These are phyloP conservation scores for Volucella bombylans DNA, from an alignment of 2,888 invertebrate species.

Conservation along the genomic window DNA sequence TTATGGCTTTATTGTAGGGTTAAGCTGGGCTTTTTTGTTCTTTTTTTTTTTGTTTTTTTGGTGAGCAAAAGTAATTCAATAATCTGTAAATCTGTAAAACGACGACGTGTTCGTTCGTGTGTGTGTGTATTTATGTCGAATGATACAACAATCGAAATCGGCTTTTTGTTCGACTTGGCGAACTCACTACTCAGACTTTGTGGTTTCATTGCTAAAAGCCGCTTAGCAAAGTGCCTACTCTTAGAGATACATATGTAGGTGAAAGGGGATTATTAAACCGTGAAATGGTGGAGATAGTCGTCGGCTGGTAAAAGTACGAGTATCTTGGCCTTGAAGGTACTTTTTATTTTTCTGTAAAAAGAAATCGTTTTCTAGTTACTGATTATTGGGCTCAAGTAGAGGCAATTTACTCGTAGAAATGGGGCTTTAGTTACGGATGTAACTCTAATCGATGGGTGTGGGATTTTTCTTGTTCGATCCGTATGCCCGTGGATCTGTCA, in stretches of 20 bases:
- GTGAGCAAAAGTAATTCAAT: conserved; percentile 21
- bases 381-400: too few species aligned
- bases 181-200: conserved; percentile 45
- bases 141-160: conserved; percentile 39
- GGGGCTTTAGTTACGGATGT: too few species aligned
- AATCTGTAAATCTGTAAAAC: conserved; percentile 31
- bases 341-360: not conserved
- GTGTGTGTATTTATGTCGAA: not conserved
- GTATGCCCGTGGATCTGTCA: too few species aligned
- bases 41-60: conserved; percentile 35
- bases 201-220: conserved; percentile 52
- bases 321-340: conserved; percentile 29
- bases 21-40: conserved; percentile 46
- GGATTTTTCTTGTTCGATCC: too few species aligned
- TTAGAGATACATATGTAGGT: conserved; percentile 13
- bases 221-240: conserved; percentile 4
- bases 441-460: too few species aligned
- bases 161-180: conserved; percentile 9
- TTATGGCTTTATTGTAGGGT: conserved; percentile 62
- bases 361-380: conserved; percentile 30
- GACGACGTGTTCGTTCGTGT: not conserved
- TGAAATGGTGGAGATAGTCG: not conserved
- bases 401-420: too few species aligned
- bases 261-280: conserved; percentile 52
- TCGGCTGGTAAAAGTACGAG: conserved; percentile 10